These are phyloP conservation scores for Leptobrachium ailaonicum DNA, from an alignment of 2,113 vertebrate species.

Conservation along the genomic window DNA sequence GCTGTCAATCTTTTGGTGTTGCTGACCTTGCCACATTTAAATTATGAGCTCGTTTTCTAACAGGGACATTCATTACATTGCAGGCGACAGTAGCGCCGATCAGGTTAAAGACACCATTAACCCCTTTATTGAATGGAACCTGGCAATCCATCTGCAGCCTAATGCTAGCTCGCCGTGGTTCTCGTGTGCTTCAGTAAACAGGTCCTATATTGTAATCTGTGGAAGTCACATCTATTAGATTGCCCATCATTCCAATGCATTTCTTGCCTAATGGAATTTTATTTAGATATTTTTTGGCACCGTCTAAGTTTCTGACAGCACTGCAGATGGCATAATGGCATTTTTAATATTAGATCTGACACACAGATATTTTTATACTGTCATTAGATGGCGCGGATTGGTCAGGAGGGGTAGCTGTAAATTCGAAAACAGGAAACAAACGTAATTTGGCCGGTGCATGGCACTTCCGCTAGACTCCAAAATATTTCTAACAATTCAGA, in stretches of 20 bases:
- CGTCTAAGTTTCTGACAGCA: slow-evolving; percentile 1
- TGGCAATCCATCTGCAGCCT: not conserved
- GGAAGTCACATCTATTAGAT: not conserved
- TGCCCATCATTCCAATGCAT: not conserved
- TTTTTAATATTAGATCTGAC: slow-evolving; percentile 5
- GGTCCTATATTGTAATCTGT: not conserved
- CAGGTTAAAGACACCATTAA: not conserved
- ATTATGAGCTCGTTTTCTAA: slow-evolving; percentile 1
- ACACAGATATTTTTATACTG: slow-evolving; percentile 29
- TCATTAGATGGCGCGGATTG: slow-evolving; percentile 23
- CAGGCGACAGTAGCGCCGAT: not conserved
- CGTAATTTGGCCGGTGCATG: slow-evolving; percentile 26
- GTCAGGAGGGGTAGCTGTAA: slow-evolving; percentile 7
- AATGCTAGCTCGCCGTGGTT: not conserved
- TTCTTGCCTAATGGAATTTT: not conserved
- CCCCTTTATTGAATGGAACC: not conserved
- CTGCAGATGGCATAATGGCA: slow-evolving; percentile 33
- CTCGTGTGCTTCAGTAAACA: not conserved
- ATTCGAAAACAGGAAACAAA: slow-evolving; percentile 43
- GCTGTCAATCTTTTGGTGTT: not conserved
- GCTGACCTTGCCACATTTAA: not conserved
- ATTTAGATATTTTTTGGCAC: slow-evolving; percentile 14
- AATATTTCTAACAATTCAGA: slow-evolving; percentile 10
- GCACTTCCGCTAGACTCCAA: slow-evolving; percentile 16
- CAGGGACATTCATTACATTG: not conserved